A percentile compares a stretch with the other conserved stretches of the same genome.
These are phyloP conservation scores for Anoplius nigerrimus DNA, from an alignment of 2,888 invertebrate species.

Conservation along the genomic window DNA sequence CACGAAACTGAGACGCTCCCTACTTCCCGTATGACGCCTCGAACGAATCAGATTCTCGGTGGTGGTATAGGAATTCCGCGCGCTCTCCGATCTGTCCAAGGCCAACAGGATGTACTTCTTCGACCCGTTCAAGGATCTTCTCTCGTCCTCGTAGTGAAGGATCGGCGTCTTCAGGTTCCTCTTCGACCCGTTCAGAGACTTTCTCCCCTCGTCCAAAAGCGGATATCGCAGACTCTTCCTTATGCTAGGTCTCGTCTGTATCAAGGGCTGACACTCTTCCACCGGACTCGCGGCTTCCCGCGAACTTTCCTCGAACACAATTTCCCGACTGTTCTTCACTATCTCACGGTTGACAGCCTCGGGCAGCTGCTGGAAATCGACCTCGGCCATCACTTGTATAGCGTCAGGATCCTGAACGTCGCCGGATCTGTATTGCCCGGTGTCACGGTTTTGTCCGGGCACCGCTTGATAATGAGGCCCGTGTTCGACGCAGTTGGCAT, in stretches of 20 bases:
- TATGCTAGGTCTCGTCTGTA: slow-evolving; percentile 20
- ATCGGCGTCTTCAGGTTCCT: slow-evolving; percentile 32
- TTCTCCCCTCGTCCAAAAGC: slow-evolving; percentile 44
- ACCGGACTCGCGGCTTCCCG: slow-evolving; percentile 36
- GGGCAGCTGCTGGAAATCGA: slow-evolving; percentile 60
- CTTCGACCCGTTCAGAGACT: slow-evolving; percentile 43
- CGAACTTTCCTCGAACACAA: slow-evolving; percentile 59
- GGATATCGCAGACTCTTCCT: slow-evolving; percentile 32
- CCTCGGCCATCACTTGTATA: slow-evolving; percentile 63
- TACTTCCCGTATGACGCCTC: slow-evolving; percentile 57
- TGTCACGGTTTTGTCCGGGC: slow-evolving; percentile 30
- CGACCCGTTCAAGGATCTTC: slow-evolving; percentile 55
- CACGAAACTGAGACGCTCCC: slow-evolving; percentile 74
- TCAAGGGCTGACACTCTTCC: slow-evolving; percentile 41
- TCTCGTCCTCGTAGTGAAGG: slow-evolving; percentile 53
- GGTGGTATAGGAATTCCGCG: slow-evolving; percentile 35
- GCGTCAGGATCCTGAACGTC: slow-evolving; percentile 59
- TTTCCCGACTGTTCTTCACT: slow-evolving; percentile 62
- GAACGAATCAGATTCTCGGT: slow-evolving; percentile 48
- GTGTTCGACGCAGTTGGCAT: slow-evolving; percentile 30
- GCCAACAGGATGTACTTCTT: slow-evolving; percentile 55
- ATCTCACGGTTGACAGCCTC: slow-evolving; percentile 65
- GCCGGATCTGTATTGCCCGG: slow-evolving; percentile 49
- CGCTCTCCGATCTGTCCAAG: slow-evolving; percentile 53
- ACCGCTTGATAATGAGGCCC: slow-evolving; percentile 8